Evolutionary conservation across 2,888 invertebrate genomes (phyloP).

Genomic region (Pyralis farinalis): DNA sequence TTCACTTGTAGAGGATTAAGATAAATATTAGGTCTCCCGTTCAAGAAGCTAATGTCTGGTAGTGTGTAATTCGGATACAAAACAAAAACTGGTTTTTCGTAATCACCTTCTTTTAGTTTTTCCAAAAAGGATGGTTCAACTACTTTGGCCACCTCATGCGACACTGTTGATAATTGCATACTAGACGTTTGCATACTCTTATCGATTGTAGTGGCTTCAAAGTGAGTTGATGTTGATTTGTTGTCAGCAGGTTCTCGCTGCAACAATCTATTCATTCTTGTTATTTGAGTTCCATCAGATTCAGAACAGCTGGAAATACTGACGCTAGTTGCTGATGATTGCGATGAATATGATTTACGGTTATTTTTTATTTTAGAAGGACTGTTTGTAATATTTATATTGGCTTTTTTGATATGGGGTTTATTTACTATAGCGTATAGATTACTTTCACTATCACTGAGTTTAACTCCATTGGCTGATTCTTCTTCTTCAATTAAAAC

Average conservation of each 20-base stretch:
- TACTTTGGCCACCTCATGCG: conserved; percentile 77
- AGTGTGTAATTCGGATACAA: conserved; percentile 95
- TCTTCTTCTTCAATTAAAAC: conserved; percentile 73
- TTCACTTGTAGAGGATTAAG: conserved; percentile 86
- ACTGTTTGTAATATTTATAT: conserved; percentile 78
- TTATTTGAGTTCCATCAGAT: conserved; percentile 77
- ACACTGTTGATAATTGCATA: conserved; percentile 54
- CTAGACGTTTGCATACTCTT: conserved; percentile 88
- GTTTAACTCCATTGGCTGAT: conserved; percentile 59
- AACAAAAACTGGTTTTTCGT: conserved; percentile 90
- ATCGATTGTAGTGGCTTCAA: conserved; percentile 82
- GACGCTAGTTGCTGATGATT: conserved; percentile 75
- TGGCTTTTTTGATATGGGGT: conserved; percentile 62
- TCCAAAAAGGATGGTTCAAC: conserved; percentile 86
- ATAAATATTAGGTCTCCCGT: conserved; percentile 83
- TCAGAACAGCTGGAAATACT: conserved; percentile 79
- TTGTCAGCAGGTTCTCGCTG: conserved; percentile 62
- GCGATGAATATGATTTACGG: conserved; percentile 67
- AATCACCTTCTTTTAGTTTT: conserved; percentile 84
- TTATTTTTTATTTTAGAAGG: conserved; percentile 61
- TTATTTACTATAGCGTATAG: conserved; percentile 75
- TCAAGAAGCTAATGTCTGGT: conserved; percentile 92
- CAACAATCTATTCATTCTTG: conserved; percentile 63
- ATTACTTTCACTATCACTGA: conserved; percentile 64
- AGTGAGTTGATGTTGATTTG: conserved; percentile 75